Percentiles rank a stretch among this genome's conserved stretches.
Evolutionary conservation across 2,797 vertebrate genomes (phyloP).

Genomic region (Spondyliosoma cantharus): DNA sequence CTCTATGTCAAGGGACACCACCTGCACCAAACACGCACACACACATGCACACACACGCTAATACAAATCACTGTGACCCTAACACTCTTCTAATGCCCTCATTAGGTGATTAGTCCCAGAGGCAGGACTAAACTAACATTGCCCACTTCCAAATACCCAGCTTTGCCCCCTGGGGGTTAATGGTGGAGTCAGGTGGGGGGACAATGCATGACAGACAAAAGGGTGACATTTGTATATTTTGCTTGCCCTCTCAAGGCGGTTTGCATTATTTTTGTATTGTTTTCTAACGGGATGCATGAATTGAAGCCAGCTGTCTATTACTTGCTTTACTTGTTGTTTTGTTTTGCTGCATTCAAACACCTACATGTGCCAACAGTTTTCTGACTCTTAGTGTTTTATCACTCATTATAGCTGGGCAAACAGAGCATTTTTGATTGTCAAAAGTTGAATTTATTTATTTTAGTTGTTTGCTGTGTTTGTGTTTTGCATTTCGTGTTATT

Average conservation of each 20-base stretch:
- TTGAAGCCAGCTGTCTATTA: not conserved
- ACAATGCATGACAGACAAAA: conserved; percentile 34
- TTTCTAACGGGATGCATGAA: not conserved
- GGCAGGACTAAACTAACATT: conserved; percentile 75
- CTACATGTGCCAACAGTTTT: not conserved
- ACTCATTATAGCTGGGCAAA: not conserved
- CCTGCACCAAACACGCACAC: conserved; percentile 72
- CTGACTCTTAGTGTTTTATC: not conserved
- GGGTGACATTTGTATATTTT: conserved; percentile 32
- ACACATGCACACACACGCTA: conserved; percentile 39
- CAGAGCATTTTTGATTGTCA: not conserved
- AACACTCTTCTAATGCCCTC: conserved; percentile 79
- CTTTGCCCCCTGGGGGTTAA: conserved; percentile 52
- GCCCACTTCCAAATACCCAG: conserved; percentile 58
- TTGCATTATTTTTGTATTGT: conserved; percentile 16
- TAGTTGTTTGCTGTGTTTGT: not conserved
- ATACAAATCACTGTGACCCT: conserved; percentile 77
- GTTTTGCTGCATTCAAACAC: not conserved
- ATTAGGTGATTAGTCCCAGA: conserved; percentile 84
- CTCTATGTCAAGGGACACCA: conserved; percentile 81
- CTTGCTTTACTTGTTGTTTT: not conserved
- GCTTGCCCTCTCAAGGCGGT: not conserved
- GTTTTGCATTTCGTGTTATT: not conserved
- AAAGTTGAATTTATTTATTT: not conserved
- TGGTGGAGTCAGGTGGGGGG: conserved; percentile 41